Conservation (phyloP, 2,113 vertebrate species). For the Chaetura pelagica region DNA sequence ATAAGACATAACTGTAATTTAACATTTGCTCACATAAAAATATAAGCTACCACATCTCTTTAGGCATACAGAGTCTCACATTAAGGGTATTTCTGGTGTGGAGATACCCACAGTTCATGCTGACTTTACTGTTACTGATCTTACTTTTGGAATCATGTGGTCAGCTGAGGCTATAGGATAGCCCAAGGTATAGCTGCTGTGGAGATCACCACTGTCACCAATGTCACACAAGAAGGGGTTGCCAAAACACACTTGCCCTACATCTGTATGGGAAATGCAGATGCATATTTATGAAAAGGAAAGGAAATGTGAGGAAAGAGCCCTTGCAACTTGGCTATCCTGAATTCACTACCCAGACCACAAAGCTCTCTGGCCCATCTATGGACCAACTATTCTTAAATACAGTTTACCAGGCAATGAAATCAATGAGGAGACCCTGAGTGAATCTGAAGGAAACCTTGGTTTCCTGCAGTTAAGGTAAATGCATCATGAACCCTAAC, state of each 20-base stretch:
- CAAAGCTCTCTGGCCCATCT: neutral
- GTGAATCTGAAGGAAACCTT: neutral
- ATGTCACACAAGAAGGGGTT: accelerated
- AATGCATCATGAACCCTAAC: neutral
- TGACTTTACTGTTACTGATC: neutral
- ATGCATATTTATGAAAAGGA: accelerated
- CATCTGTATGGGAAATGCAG: accelerated
- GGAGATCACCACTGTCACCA: neutral
- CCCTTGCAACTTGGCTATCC: neutral
- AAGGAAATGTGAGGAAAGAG: neutral
- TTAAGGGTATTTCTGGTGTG: neutral
- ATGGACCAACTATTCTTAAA: neutral
- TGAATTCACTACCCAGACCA: accelerated
- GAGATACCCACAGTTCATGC: neutral
- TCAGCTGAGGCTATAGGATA: neutral
- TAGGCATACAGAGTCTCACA: accelerated
- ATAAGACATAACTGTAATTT: neutral
- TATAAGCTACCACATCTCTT: neutral
- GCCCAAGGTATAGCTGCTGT: neutral
- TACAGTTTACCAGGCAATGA: neutral
- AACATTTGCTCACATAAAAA: neutral
- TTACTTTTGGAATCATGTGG: neutral
- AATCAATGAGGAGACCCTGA: neutral
- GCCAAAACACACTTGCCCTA: neutral
- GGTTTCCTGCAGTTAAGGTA: neutral